Base-by-base conservation (phyloP, 2,888 invertebrate genomes). In the Trachelus troglodyta region DNA sequence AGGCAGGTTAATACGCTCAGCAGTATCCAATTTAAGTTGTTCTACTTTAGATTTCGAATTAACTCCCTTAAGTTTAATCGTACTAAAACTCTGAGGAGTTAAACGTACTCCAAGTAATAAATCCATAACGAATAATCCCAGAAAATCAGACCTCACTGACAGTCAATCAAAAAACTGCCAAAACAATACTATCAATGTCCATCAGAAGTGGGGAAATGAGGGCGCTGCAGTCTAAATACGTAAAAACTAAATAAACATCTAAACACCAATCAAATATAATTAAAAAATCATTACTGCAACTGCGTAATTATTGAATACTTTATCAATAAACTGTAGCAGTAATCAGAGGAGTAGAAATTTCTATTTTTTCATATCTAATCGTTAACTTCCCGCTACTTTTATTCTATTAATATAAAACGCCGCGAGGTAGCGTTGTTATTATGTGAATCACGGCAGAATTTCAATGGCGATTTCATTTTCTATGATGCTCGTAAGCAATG, bases 31-130 rank as follows among this genome's bases (percentile, higher is more conserved):
- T 92, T 93, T 94, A 3, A 96, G 90, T 75, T 90, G 89, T 79
- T 93, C 93, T 0, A 95, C 94, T 86, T 94, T 95, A 56, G 93
- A 93, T 75, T 95, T 94, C 34, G 95, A 91, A 79, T 94, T 92
- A 77, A 94, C 92, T 87, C 95, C 94, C 80, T 94, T 94, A 73
- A 95, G 86, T 86, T 93, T 93, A 77, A 94, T 88, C 74, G 93
- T 92, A 83, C 93, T 92, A 80, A 93, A 93, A 74, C 92, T 90
- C 82, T 92, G 92, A 75, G 92, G 92, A 80, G 92, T 90, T 79
- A 93, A 90, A 85, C 94, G 92, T 79, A 94, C 89, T 74, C 94
- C 93, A 74, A 94, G 91, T 80, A 88, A 76, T 76, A 91, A 81
- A 81, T 88, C 86, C 4, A 85, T 83, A 69, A 79, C 76, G 56